Conservation (phyloP, 2,888 invertebrate genomes). For the Synanthedon myopaeformis region DNA sequence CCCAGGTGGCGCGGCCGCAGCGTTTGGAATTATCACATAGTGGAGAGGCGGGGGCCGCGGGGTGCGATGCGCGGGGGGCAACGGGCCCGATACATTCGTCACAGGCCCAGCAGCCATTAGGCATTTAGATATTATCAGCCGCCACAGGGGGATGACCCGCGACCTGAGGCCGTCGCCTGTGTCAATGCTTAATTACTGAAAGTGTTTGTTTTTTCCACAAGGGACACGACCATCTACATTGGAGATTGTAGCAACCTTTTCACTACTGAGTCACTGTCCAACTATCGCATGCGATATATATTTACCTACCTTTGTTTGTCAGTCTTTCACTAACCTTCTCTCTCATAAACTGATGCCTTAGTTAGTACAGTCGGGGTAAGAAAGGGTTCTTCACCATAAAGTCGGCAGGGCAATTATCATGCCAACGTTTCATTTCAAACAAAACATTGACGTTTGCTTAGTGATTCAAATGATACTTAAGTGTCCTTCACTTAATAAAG, state of each 20-base stretch:
- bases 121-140: slow-evolving; percentile 71
- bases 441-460: no score
- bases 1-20: slow-evolving; percentile 72
- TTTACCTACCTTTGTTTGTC: slow-evolving; percentile 34
- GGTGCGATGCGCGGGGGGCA: slow-evolving; percentile 8
- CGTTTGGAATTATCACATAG: slow-evolving; percentile 72
- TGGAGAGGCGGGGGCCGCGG: slow-evolving; percentile 36
- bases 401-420: no score
- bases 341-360: slow-evolving; percentile 2
- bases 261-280: neutral
- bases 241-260: neutral
- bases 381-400: no score
- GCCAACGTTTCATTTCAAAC: no score
- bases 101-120: slow-evolving; percentile 72
- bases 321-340: slow-evolving; percentile 17
- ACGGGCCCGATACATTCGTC: slow-evolving; percentile 64
- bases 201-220: slow-evolving; percentile 51
- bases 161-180: slow-evolving; percentile 55
- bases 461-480: no score
- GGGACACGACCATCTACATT: slow-evolving; percentile 13
- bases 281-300: neutral
- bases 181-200: slow-evolving; percentile 66
- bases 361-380: no score
- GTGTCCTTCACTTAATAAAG: no score
- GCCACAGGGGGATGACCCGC: slow-evolving; percentile 59